Conservation (phyloP, 1,140 invertebrate species). For the Atta cephalotes region DNA sequence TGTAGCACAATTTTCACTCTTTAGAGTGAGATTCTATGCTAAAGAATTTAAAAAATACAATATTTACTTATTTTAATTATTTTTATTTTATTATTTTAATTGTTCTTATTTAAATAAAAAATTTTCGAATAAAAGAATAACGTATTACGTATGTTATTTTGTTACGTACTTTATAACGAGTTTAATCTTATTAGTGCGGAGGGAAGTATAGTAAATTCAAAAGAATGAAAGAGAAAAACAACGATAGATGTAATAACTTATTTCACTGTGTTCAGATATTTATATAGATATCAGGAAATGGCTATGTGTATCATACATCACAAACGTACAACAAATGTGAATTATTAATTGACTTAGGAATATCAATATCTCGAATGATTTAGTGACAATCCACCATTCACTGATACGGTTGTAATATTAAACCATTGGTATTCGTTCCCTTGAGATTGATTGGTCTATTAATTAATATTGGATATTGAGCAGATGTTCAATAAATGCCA, state of each 20-base stretch:
- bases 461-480: constrained; percentile 35
- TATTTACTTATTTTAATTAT: too few relatives aligned
- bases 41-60: too few relatives aligned
- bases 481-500: not conserved
- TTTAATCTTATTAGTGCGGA: not conserved
- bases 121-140: not conserved
- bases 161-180: not conserved
- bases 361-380: constrained; percentile 42
- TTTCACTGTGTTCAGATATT: not conserved
- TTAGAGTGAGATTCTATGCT: too few relatives aligned
- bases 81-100: not conserved
- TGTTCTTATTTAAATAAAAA: not conserved
- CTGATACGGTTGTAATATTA: constrained; percentile 39
- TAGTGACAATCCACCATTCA: constrained; percentile 4
- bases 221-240: not conserved
- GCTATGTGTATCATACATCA: constrained; percentile 20
- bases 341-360: constrained; percentile 48
- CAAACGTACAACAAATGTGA: constrained; percentile 21
- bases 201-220: not conserved
- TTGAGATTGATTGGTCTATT: constrained; percentile 29
- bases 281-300: not conserved
- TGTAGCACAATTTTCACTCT: too few relatives aligned
- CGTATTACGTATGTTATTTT: not conserved
- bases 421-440: constrained; percentile 10
- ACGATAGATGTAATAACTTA: not conserved